Evolutionary conservation across 1,140 invertebrate species (phyloP), one percentile per base, ranked within the genome.

Genomic region (Coenobita brevimanus): DNA sequence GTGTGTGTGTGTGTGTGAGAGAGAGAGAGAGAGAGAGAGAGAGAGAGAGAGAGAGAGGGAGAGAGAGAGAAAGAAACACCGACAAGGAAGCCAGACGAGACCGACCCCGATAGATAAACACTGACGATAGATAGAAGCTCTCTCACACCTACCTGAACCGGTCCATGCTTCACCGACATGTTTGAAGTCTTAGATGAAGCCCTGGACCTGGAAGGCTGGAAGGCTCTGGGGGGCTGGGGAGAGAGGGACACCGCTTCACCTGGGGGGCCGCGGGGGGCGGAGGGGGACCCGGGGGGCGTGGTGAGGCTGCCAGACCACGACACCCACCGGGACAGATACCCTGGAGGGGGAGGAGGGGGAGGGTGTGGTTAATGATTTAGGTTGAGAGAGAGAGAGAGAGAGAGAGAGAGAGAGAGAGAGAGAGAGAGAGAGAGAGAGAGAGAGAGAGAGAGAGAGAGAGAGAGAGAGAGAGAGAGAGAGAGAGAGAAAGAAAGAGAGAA

Each of bases 241-340:
- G 90, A 90, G 3, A 90, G 46, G 3, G 90, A 85, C 13, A 82
- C 24, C 13, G 67, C 79, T 41, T 90, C 89, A 13, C 46, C 30
- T 3, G 90, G 88, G 1, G 88, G 79, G 43, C 71, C 79, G 3
- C 60, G 36, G 13, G 84, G 83, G 21, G 88, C 87, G 15, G 84
- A 88, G 21, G 88, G 90, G 8, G 90, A 85, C 15, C 82, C 90
- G 17, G 90, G 90, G 27, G 90, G 88, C 10, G 90, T 86, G 71
- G 84, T 64, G 62, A 73, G 43, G 38, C 30, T 87, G 2, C 90
- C 90, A 3, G 90, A 90, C 90, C 90, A 90, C 33, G 90, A 90
- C 60, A 90, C 86, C 90, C 90, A 90, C 21, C 90, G 87, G 38
- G 90, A 90, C n/a, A 90, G 82, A 38, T 90, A 90, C n/a, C 90